Conservation (phyloP, 2,797 vertebrate genomes). For the Muscicapa striata region DNA sequence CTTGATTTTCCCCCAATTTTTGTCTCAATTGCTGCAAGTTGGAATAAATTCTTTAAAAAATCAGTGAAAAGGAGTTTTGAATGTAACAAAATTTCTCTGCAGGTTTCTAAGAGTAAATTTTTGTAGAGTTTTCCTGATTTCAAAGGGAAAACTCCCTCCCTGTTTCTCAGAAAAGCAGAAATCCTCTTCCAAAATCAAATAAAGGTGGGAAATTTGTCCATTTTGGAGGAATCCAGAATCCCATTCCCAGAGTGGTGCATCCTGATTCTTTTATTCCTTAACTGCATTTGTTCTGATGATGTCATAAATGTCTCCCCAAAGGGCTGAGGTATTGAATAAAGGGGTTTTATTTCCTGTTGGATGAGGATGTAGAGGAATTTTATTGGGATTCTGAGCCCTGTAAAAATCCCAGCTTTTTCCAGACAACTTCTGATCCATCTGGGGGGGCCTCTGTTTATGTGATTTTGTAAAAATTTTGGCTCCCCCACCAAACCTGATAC, state of each 20-base stretch:
- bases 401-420: slow-evolving; percentile 48
- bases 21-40: not conserved
- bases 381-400: slow-evolving; percentile 57
- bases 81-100: not conserved
- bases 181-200: not conserved
- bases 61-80: not conserved
- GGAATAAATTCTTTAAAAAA: not conserved
- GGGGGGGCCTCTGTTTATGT: slow-evolving; percentile 47
- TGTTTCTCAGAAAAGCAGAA: not conserved
- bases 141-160: not conserved
- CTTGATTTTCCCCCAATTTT: not conserved
- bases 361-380: slow-evolving; percentile 56
- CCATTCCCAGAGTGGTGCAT: not conserved
- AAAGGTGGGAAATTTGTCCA: not conserved
- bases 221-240: not conserved
- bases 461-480: slow-evolving; percentile 25
- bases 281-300: slow-evolving; percentile 16
- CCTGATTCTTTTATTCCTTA: slow-evolving; percentile 4
- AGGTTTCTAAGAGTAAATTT: not conserved
- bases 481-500: slow-evolving; percentile 6
- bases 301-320: slow-evolving; percentile 22
- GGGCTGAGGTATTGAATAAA: slow-evolving; percentile 20
- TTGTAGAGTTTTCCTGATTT: rapidly evolving
- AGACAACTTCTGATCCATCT: slow-evolving; percentile 52
- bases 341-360: slow-evolving; percentile 23